Conservation (phyloP, 2,888 invertebrate species). For the Eupithecia pulchellata region DNA sequence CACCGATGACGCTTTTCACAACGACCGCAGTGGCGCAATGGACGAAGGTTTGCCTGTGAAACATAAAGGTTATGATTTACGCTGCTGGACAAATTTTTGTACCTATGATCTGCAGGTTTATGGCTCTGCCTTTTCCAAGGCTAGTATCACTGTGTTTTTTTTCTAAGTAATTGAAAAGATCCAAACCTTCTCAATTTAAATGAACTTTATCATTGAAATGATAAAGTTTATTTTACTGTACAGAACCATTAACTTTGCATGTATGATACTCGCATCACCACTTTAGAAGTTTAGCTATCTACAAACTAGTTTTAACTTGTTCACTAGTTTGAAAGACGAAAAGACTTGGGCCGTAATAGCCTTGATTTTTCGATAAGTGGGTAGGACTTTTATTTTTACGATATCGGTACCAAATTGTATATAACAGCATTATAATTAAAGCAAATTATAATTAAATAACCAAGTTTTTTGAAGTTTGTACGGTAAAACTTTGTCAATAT, state of each 20-base stretch:
- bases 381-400: neutral
- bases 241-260: neutral
- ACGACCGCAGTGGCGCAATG: neutral
- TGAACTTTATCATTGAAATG: no score
- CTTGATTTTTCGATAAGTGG: neutral
- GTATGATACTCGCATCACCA: neutral
- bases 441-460: no score
- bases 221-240: neutral
- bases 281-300: neutral
- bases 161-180: no score
- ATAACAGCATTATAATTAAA: no score
- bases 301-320: constrained; percentile 5
- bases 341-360: neutral
- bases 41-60: neutral
- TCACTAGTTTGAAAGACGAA: constrained; percentile 2
- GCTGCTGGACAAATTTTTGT: no score
- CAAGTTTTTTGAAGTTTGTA: no score
- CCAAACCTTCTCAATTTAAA: no score
- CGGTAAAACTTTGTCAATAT: no score
- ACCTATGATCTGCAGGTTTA: no score
- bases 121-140: no score
- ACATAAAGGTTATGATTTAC: neutral
- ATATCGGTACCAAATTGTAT: neutral
- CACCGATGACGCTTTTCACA: neutral
- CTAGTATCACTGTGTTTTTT: no score